phyloP scores from a whole-genome alignment of 2,113 vertebrate genomes.

The Chauna torquata region DNA sequence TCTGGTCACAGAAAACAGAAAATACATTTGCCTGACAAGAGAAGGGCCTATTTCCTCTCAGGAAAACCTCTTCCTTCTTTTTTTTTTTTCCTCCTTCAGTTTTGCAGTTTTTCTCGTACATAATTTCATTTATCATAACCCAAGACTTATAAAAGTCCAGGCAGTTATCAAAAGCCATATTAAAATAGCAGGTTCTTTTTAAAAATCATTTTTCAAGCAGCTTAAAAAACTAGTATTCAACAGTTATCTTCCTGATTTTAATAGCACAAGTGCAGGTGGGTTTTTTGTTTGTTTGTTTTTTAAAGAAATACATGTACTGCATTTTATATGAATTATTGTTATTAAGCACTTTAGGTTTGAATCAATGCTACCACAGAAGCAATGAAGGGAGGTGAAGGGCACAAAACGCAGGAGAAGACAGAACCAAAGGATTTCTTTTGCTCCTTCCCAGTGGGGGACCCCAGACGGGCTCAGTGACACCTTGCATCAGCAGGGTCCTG shows the following conservation, averaged over 20 bases:
- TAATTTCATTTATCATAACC: constrained; percentile 25
- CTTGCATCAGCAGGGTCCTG: neutral
- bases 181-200: constrained; percentile 50
- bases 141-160: neutral
- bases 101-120: neutral
- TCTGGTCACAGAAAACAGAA: neutral
- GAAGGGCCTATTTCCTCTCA: neutral
- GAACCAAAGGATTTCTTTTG: neutral
- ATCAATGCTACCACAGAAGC: neutral
- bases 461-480: neutral
- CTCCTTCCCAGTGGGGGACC: neutral
- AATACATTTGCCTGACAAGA: neutral
- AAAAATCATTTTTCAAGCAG: constrained; percentile 42
- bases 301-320: neutral
- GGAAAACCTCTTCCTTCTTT: neutral
- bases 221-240: constrained; percentile 38
- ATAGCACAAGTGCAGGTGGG: neutral
- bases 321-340: constrained; percentile 51
- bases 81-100: neutral
- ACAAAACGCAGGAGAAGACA: neutral
- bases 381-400: neutral
- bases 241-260: constrained; percentile 36
- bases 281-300: neutral
- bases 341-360: constrained; percentile 49
- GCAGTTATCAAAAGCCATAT: neutral